Conservation (phyloP, 1,140 invertebrate genomes). For the Ganaspis sp. region DNA sequence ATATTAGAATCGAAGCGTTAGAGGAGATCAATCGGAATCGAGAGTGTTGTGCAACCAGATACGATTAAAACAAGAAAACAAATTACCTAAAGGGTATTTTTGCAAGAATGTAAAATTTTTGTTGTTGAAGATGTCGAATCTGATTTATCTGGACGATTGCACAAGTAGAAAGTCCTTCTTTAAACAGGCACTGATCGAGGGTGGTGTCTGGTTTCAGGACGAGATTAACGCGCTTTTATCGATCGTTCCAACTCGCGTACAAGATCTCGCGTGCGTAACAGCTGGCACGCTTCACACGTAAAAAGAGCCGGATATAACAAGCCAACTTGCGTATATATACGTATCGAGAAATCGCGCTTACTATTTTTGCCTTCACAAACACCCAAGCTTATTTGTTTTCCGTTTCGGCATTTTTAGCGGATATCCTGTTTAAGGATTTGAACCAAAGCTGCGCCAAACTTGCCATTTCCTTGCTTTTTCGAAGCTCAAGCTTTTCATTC, state of each 20-base stretch:
- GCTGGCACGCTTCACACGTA: constrained; percentile 7
- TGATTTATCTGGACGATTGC: background rate
- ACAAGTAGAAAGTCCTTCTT: constrained; percentile 5
- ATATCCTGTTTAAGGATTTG: too few species aligned
- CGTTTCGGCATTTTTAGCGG: too few species aligned
- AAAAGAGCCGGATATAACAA: background rate
- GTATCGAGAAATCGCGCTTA: background rate
- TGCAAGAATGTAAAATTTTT: background rate
- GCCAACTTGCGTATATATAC: background rate
- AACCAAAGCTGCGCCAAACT: too few species aligned
- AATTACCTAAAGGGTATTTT: background rate
- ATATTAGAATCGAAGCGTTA: background rate
- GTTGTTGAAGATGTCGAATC: background rate
- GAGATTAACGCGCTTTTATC: constrained; percentile 13
- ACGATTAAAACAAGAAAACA: constrained; percentile 1
- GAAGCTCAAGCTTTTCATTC: too few species aligned
- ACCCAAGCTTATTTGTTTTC: background rate
- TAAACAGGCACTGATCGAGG: background rate
- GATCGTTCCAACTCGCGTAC: background rate
- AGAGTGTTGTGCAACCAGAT: background rate
- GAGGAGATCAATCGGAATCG: background rate
- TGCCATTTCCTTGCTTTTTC: too few species aligned
- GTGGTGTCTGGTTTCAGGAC: constrained; percentile 12
- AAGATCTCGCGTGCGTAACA: constrained; percentile 12
- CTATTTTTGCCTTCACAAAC: background rate